Conservation (phyloP, 2,113 vertebrate species). For the Castor canadensis region DNA sequence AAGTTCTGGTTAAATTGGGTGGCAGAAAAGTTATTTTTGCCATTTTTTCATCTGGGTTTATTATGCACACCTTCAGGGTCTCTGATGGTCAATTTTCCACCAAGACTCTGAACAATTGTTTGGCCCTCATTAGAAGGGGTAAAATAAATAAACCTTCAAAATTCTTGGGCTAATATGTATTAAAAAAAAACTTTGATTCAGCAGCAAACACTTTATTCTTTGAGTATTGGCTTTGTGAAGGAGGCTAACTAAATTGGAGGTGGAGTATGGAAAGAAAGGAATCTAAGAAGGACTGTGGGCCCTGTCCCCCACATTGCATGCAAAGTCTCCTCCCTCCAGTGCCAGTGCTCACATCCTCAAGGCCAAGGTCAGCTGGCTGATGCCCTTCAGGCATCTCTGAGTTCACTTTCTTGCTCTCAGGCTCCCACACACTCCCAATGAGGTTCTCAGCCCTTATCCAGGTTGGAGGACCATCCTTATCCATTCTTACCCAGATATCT, state of each 20-base stretch:
- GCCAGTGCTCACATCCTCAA: not conserved
- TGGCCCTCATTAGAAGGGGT: not conserved
- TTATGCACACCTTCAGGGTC: not conserved
- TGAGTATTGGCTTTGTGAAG: not conserved
- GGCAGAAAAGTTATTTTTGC: not conserved
- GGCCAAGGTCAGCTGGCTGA: not conserved
- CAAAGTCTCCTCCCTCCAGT: too few species aligned
- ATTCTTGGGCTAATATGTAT: not conserved
- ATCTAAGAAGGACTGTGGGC: not conserved
- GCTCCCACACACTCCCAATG: too few species aligned
- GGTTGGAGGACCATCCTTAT: not conserved
- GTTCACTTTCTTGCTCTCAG: not conserved
- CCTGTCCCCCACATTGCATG: not conserved
- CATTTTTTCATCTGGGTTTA: not conserved
- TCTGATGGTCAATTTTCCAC: not conserved
- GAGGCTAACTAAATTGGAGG: not conserved
- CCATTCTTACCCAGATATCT: fast-evolving
- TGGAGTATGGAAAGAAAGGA: not conserved
- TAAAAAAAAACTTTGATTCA: not conserved
- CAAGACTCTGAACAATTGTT: not conserved
- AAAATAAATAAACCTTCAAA: not conserved
- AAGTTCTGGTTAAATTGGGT: not conserved
- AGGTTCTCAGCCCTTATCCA: not conserved
- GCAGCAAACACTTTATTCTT: not conserved
- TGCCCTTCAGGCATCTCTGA: too few species aligned